These are phyloP conservation scores for Morpho deidamia DNA, from an alignment of 2,888 invertebrate species.

Conservation along the genomic window DNA sequence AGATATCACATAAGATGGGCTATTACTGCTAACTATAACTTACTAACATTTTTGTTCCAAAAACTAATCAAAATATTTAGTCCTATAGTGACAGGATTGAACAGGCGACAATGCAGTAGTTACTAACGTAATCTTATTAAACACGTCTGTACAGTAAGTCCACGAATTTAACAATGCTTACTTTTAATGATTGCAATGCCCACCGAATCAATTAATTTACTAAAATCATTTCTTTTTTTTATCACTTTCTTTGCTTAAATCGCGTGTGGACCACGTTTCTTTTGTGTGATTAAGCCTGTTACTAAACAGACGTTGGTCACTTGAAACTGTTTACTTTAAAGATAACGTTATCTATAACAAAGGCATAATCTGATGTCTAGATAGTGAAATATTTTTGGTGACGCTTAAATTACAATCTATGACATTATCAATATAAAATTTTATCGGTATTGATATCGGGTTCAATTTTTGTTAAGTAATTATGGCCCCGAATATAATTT, in stretches of 20 bases:
- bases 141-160: too few species aligned
- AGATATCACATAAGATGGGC: too few species aligned
- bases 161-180: neutral
- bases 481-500: too few species aligned
- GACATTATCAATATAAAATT: neutral
- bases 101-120: too few species aligned
- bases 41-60: too few species aligned
- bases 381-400: neutral
- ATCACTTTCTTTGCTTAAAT: constrained; percentile 31
- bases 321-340: constrained; percentile 3
- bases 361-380: neutral
- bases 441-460: too few species aligned
- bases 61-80: too few species aligned
- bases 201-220: constrained; percentile 10
- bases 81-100: too few species aligned
- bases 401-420: neutral
- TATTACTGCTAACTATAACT: too few species aligned
- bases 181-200: neutral
- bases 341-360: constrained; percentile 1
- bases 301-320: constrained; percentile 5
- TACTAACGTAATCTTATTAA: too few species aligned
- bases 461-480: too few species aligned
- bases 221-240: too few species aligned
- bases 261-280: constrained; percentile 29
- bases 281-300: constrained; percentile 31